A percentile compares a stretch with the other conserved stretches of the same genome.
phyloP scores from a whole-genome alignment of 1,140 invertebrate species.

The Caenorhabditis latens region DNA sequence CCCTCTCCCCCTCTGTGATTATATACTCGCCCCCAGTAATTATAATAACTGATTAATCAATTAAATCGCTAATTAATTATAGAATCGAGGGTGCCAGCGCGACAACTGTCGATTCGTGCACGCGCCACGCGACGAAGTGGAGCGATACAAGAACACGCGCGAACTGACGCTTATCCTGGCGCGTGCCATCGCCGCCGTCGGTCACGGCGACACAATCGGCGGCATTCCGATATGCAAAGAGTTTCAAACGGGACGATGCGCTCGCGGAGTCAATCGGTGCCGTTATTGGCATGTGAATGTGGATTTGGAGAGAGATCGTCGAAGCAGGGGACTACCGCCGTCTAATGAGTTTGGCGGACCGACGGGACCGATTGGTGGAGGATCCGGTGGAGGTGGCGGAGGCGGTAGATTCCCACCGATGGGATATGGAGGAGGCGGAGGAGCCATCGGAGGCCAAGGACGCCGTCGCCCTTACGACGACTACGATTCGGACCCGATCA shows the following conservation, averaged over 20 bases:
- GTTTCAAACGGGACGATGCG: constrained; percentile 69
- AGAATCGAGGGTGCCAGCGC: constrained; percentile 75
- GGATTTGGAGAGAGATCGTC: constrained; percentile 68
- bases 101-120: constrained; percentile 76
- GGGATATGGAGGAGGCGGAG: neutral
- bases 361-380: neutral
- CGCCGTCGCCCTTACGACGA: constrained; percentile 59
- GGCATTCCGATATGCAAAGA: constrained; percentile 76
- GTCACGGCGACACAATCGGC: constrained; percentile 72
- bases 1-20: neutral
- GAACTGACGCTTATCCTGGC: constrained; percentile 73
- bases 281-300: constrained; percentile 71
- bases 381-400: neutral
- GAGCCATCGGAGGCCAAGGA: neutral
- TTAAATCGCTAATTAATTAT: neutral
- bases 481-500: constrained; percentile 29
- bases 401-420: neutral
- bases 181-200: constrained; percentile 73
- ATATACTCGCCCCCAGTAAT: too few species aligned
- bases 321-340: constrained; percentile 55
- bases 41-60: too few species aligned
- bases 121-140: constrained; percentile 72
- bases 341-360: constrained; percentile 32
- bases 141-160: constrained; percentile 72
- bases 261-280: constrained; percentile 67